Conservation (phyloP, 2,888 invertebrate genomes). For the Drosophila affinis region DNA sequence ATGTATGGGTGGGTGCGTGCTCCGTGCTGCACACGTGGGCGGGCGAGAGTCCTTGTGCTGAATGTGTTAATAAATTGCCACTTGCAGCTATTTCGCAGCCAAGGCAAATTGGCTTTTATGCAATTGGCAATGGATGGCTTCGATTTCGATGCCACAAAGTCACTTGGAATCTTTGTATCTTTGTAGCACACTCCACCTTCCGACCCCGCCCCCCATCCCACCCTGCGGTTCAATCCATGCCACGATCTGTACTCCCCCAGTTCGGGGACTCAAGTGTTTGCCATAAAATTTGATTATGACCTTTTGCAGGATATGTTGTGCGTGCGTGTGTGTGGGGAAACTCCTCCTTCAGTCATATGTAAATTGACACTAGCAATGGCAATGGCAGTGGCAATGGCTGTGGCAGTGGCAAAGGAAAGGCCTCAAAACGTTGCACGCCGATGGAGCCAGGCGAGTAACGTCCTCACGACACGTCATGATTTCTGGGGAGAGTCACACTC, state of each 20-base stretch:
- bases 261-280: conserved; percentile 51
- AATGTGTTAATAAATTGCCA: conserved; percentile 73
- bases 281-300: conserved; percentile 69
- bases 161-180: conserved; percentile 32
- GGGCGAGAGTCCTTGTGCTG: conserved; percentile 19
- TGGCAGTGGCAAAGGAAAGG: conserved; percentile 1
- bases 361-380: conserved; percentile 35
- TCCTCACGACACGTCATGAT: background rate
- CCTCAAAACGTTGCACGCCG: conserved; percentile 3
- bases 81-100: conserved; percentile 67
- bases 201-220: too few relatives aligned
- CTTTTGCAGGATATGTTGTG: conserved; percentile 19
- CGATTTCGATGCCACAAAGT: conserved; percentile 33
- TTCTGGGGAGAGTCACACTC: background rate
- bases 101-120: conserved; percentile 70
- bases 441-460: background rate
- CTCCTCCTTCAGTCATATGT: conserved; percentile 18
- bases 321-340: background rate
- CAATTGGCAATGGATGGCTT: conserved; percentile 53
- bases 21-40: background rate
- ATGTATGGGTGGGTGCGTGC: conserved; percentile 28
- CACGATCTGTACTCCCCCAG: background rate
- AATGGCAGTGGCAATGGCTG: background rate
- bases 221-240: background rate
- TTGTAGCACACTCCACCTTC: too few relatives aligned